Evolutionary conservation across 2,113 vertebrate species (phyloP).

Genomic region (Pardalotus punctatus): DNA sequence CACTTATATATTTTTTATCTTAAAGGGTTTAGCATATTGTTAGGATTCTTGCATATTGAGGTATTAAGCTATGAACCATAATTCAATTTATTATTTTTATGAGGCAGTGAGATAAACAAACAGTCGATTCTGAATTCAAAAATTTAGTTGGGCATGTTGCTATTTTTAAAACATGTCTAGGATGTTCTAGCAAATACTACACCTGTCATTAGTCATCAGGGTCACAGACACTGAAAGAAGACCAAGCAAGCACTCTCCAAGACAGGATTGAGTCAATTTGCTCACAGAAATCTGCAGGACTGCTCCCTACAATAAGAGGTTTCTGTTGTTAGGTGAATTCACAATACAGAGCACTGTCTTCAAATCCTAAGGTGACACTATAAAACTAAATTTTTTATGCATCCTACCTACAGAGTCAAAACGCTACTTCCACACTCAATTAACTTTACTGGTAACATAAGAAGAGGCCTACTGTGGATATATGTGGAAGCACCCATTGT

Average conservation of each 20-base stretch:
- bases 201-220: not conserved
- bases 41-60: not conserved
- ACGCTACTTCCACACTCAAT: not conserved
- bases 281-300: not conserved
- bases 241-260: not conserved
- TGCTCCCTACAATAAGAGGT: not conserved
- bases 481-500: not conserved
- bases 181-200: not conserved
- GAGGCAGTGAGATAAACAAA: not conserved
- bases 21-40: not conserved
- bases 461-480: not conserved
- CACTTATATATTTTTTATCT: not conserved
- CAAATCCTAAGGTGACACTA: not conserved
- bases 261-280: not conserved
- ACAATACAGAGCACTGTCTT: not conserved
- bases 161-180: not conserved
- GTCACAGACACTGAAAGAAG: not conserved
- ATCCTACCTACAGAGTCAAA: not conserved
- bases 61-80: not conserved
- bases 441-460: not conserved
- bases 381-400: not conserved
- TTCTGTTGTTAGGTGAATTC: not conserved
- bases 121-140: not conserved
- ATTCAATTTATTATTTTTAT: not conserved
- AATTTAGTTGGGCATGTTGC: not conserved